A percentile compares a stretch with the other conserved stretches of the same genome.
Evolutionary conservation across 2,888 invertebrate genomes (phyloP).

Genomic region (Drosophila phalerata): DNA sequence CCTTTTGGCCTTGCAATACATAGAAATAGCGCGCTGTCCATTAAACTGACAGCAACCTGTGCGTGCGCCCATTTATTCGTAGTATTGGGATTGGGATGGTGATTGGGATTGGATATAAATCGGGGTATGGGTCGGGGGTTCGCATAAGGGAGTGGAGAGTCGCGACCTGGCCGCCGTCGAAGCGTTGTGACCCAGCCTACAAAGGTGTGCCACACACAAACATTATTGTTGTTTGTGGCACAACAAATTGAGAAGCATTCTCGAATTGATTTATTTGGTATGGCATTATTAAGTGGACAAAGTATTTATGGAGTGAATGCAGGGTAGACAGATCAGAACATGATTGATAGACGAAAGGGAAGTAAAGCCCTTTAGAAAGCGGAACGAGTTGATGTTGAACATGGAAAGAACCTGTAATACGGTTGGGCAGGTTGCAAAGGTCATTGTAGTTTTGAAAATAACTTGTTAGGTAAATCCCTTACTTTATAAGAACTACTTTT

Average conservation of each 20-base stretch:
- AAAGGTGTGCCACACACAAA: constrained; percentile 40
- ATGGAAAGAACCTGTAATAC: neutral
- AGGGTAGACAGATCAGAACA: constrained; percentile 25
- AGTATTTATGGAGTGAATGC: constrained; percentile 67
- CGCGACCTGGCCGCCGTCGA: constrained; percentile 37
- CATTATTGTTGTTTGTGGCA: constrained; percentile 12
- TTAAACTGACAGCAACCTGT: constrained; percentile 50
- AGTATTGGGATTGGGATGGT: constrained; percentile 31
- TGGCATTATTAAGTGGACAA: constrained; percentile 44
- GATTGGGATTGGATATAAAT: constrained; percentile 27
- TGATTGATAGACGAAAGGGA: neutral
- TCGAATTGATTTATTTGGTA: constrained; percentile 69
- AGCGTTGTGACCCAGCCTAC: constrained; percentile 52
- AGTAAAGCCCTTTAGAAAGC: constrained; percentile 31
- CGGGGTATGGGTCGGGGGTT: constrained; percentile 4
- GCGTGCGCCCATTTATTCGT: constrained; percentile 51
- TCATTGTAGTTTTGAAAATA: constrained; percentile 17
- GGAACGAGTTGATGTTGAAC: constrained; percentile 32
- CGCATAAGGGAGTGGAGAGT: constrained; percentile 41
- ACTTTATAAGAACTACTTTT: neutral
- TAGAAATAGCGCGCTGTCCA: constrained; percentile 26
- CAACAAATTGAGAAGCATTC: constrained; percentile 63
- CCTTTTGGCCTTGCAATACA: constrained; percentile 53
- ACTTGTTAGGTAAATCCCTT: neutral
- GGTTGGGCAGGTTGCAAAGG: constrained; percentile 41